These are phyloP conservation scores for Rugalucina vietnamica DNA, from an alignment of 2,888 invertebrate genomes.

Conservation along the genomic window DNA sequence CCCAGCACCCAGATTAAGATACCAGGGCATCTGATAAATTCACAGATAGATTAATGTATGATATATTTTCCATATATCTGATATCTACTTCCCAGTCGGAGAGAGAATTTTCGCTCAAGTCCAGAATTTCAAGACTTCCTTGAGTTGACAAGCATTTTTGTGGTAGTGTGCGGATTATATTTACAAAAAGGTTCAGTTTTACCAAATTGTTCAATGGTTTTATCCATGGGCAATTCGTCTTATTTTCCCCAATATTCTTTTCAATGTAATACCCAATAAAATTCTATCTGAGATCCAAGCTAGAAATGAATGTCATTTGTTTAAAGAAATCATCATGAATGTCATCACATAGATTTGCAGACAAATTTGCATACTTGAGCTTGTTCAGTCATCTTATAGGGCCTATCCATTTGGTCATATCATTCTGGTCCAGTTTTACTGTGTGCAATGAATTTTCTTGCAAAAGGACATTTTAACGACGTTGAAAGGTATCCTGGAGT, in stretches of 20 bases:
- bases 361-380: slow-evolving; percentile 34
- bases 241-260: not conserved
- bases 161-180: not conserved
- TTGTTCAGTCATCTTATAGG: slow-evolving; percentile 24
- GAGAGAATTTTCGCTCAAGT: slow-evolving; percentile 39
- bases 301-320: not conserved
- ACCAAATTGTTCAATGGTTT: slow-evolving; percentile 11
- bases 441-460: not conserved
- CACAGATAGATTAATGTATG: slow-evolving; percentile 20
- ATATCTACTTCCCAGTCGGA: slow-evolving; percentile 8
- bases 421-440: not conserved
- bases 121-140: slow-evolving; percentile 18
- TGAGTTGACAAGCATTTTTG: not conserved
- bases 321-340: slow-evolving; percentile 22
- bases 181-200: not conserved
- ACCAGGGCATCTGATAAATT: too few relatives aligned
- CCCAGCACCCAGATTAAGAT: too few relatives aligned
- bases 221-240: slow-evolving; percentile 1
- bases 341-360: slow-evolving; percentile 28
- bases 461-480: not conserved
- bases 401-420: slow-evolving; percentile 9
- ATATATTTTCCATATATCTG: slow-evolving; percentile 16
- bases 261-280: slow-evolving; percentile 26
- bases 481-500: not conserved
- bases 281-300: slow-evolving; percentile 31